A percentile compares a stretch with the other conserved stretches of the same genome.
Conservation (phyloP, 2,888 invertebrate genomes). For the Xylocampa areola region DNA sequence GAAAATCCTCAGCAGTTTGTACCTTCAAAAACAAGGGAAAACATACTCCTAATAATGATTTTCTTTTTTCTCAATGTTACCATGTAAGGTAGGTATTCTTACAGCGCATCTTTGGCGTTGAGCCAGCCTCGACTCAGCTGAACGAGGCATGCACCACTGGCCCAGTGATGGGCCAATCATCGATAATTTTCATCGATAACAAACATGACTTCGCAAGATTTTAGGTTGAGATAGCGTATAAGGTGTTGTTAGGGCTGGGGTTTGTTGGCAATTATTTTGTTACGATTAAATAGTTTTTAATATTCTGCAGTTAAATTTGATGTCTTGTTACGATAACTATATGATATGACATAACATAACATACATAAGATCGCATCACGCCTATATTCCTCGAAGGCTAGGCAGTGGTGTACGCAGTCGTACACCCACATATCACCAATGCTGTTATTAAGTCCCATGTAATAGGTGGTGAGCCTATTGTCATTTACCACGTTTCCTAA, state of each 20-base stretch:
- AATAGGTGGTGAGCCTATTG: no score
- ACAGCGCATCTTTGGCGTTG: conserved; percentile 58
- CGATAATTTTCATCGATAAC: conserved; percentile 56
- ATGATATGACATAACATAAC: no score
- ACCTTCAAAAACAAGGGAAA: conserved; percentile 11
- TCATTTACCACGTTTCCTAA: no score
- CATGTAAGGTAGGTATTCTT: conserved; percentile 44
- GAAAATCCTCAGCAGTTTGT: background rate
- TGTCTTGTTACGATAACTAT: no score
- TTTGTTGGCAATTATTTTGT: background rate
- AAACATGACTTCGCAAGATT: conserved; percentile 47
- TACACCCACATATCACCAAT: no score
- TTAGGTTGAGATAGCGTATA: conserved; percentile 41
- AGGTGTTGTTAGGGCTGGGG: conserved; percentile 34
- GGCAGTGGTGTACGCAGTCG: no score
- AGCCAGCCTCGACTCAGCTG: conserved; percentile 64
- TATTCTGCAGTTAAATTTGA: no score
- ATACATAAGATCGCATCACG: no score
- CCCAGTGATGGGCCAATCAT: conserved; percentile 57
- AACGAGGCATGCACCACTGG: conserved; percentile 61
- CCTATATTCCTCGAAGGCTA: no score
- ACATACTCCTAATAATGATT: conserved; percentile 44
- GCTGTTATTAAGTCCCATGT: no score
- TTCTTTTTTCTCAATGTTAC: conserved; percentile 44
- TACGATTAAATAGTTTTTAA: no score